A percentile compares a stretch with the other conserved stretches of the same genome.
These are phyloP conservation scores for Lamproptera curius DNA, from an alignment of 2,888 invertebrate genomes.

Conservation along the genomic window DNA sequence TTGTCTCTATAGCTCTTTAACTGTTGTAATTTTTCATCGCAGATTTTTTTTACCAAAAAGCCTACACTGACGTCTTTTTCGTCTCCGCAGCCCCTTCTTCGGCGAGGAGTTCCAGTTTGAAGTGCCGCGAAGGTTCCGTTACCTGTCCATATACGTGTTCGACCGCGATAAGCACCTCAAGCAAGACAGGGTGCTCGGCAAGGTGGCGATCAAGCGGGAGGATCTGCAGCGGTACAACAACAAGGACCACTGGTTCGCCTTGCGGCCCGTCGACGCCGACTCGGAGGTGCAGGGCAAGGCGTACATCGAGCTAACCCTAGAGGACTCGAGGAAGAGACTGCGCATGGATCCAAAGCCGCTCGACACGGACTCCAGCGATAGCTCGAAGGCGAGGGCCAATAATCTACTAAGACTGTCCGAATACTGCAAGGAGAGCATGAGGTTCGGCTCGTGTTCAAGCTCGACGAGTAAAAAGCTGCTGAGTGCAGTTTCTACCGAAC, in stretches of 20 bases:
- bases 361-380: slow-evolving; percentile 57
- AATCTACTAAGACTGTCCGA: slow-evolving; percentile 66
- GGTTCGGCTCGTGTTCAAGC: slow-evolving; percentile 70
- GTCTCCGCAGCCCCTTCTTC: slow-evolving; percentile 88
- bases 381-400: slow-evolving; percentile 55
- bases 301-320: slow-evolving; percentile 87
- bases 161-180: slow-evolving; percentile 91
- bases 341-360: slow-evolving; percentile 74
- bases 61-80: slow-evolving; percentile 17
- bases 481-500: slow-evolving; percentile 60
- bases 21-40: too few species aligned
- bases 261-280: slow-evolving; percentile 91
- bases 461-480: slow-evolving; percentile 68
- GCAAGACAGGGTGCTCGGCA: slow-evolving; percentile 89
- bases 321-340: slow-evolving; percentile 74
- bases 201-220: slow-evolving; percentile 91
- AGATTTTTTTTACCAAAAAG: too few species aligned
- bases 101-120: slow-evolving; percentile 96
- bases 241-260: slow-evolving; percentile 95
- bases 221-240: slow-evolving; percentile 92
- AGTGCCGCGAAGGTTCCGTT: slow-evolving; percentile 93
- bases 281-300: slow-evolving; percentile 95
- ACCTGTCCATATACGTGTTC: slow-evolving; percentile 92
- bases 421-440: slow-evolving; percentile 70
- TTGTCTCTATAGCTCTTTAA: too few species aligned